Conservation (phyloP, 2,113 vertebrate species). For the Bothrops jararaca region DNA sequence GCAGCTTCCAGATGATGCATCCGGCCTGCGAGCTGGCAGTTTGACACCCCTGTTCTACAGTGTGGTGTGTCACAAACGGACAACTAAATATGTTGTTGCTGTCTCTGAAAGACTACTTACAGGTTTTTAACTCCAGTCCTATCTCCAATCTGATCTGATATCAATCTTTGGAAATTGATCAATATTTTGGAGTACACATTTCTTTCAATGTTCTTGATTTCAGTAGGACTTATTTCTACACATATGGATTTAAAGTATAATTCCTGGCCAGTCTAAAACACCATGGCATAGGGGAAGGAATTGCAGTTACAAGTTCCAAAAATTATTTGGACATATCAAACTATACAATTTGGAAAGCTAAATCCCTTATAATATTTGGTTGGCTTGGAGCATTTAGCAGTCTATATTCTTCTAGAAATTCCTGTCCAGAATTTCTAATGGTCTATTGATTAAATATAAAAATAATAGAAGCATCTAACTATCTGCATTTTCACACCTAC, state of each 20-base stretch:
- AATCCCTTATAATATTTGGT: background rate
- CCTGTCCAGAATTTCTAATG: background rate
- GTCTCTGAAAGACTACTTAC: background rate
- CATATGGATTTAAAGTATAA: background rate
- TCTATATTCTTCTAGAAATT: background rate
- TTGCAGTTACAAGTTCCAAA: background rate
- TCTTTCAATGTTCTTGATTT: slow-evolving; percentile 1
- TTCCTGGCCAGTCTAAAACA: background rate
- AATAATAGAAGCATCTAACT: slow-evolving; percentile 33
- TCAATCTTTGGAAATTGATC: background rate
- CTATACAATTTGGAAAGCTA: background rate
- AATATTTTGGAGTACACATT: background rate
- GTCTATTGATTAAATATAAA: background rate
- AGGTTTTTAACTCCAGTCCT: background rate
- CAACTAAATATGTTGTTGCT: background rate
- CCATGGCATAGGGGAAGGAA: background rate
- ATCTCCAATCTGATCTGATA: background rate
- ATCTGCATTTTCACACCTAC: slow-evolving; percentile 38
- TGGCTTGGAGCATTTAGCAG: background rate
- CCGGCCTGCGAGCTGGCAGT: no score
- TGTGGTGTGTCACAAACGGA: background rate
- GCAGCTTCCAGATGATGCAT: no score
- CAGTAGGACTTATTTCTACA: background rate
- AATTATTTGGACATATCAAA: background rate
- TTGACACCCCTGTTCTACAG: background rate